Conservation (phyloP, 2,888 invertebrate species). For the Muschampia plurimacula region DNA sequence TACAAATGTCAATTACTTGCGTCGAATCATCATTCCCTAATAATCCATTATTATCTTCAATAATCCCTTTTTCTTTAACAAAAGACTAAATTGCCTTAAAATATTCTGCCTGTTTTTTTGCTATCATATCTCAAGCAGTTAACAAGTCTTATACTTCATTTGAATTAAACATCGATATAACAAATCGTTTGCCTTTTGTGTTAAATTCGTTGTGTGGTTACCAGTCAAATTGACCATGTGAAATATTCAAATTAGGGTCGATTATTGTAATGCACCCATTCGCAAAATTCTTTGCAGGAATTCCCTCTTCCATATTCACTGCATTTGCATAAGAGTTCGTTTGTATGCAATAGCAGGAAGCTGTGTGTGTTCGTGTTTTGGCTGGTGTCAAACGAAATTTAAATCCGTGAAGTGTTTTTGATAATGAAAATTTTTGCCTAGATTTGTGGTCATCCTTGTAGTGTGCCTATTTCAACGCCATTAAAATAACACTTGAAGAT, state of each 20-base stretch:
- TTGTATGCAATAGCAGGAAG: slow-evolving; percentile 31
- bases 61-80: slow-evolving; percentile 35
- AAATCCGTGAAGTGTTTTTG: too few relatives aligned
- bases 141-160: slow-evolving; percentile 53
- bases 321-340: slow-evolving; percentile 54
- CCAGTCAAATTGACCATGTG: slow-evolving; percentile 78
- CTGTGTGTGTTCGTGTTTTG: not conserved
- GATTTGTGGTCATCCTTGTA: too few relatives aligned
- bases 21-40: slow-evolving; percentile 24
- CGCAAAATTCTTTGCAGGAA: slow-evolving; percentile 54
- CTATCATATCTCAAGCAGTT: slow-evolving; percentile 20
- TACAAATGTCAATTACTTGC: slow-evolving; percentile 31
- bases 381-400: not conserved
- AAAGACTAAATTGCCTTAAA: slow-evolving; percentile 34
- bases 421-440: too few relatives aligned
- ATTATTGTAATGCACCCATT: slow-evolving; percentile 51
- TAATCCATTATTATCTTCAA: slow-evolving; percentile 20
- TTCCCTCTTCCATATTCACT: slow-evolving; percentile 52
- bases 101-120: slow-evolving; percentile 17
- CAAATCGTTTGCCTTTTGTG: slow-evolving; percentile 48
- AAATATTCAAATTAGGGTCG: slow-evolving; percentile 61
- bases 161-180: slow-evolving; percentile 71
- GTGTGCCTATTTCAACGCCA: too few relatives aligned
- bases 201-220: slow-evolving; percentile 58
- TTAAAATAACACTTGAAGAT: too few relatives aligned